phyloP scores from a whole-genome alignment of 2,888 invertebrate genomes.

The Nowickia ferox region DNA sequence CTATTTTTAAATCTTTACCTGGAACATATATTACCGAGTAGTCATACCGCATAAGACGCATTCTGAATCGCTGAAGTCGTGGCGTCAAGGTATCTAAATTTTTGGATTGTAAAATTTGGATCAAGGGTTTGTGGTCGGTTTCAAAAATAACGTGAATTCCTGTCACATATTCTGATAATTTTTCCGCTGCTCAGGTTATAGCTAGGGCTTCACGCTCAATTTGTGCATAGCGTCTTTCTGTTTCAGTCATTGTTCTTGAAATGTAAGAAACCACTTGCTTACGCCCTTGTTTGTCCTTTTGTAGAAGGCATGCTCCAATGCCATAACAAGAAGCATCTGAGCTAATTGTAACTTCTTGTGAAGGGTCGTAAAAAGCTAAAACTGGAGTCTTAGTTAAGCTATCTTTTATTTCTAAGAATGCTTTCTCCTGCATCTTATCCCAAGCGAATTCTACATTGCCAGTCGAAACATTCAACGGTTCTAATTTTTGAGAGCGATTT shows the following conservation, averaged over 20 bases:
- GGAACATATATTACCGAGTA: constrained; percentile 37
- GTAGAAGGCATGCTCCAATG: not conserved
- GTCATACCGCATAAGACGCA: constrained; percentile 48
- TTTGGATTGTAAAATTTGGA: not conserved
- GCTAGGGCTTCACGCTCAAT: not conserved
- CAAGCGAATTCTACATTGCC: not conserved
- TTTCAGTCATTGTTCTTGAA: no score
- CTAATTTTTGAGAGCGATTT: not conserved
- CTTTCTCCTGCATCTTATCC: not conserved
- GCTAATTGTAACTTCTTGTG: not conserved
- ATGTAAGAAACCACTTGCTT: no score
- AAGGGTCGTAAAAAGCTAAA: not conserved
- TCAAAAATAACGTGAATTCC: not conserved
- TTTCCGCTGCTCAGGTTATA: not conserved
- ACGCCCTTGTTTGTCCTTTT: not conserved
- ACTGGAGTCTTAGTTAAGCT: not conserved
- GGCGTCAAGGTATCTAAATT: not conserved
- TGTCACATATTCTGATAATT: no score
- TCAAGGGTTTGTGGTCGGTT: not conserved
- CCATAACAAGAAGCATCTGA: not conserved
- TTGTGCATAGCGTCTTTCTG: no score
- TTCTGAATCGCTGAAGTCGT: constrained; percentile 26
- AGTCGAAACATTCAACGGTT: not conserved
- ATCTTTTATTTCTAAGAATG: not conserved
- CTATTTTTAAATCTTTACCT: not conserved